Base-by-base conservation (phyloP, 2,888 invertebrate genomes). In the Hypsopygia costalis region DNA sequence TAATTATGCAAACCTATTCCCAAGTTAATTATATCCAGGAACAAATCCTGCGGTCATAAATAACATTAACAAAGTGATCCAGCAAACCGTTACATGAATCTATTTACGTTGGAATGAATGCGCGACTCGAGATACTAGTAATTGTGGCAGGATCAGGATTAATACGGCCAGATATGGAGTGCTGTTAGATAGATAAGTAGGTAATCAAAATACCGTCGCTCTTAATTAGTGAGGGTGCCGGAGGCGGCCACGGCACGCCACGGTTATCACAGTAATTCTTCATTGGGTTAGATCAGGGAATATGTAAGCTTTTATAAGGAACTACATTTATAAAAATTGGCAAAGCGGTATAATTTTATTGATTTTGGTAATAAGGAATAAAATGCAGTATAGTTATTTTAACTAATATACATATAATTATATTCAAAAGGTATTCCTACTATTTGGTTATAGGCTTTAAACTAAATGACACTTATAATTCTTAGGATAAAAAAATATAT, bases 171-270 rank as follows among this genome's bases (percentile, higher is more conserved):
- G 76, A 77, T 76, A 71, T 47, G 47, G 49, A 63, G 64, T 69
- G 64, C 72, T 73, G 77, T 79, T 77, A 69, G 54, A 52, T 56
- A 60, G 72, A 77, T 81, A 83, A 85, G 70, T 71, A 81, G 75
- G 77, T 75, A 79, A 83, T 82, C 78, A 80, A 81, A 80, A 81
- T 81, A 64, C 81, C 76, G 83, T 83, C 82, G 75, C 70, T 82
- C 75, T 78, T 81, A 76, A 82, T 83, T 82, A 81, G 62, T 51
- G 38, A 59, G 67, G 72, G 69, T 72, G 71, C 69, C 62, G 62
- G 56, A 57, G 69, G 59, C 65, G 62, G 55, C 55, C 41, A 12
- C 29, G 27, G 32, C 22, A 27, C n/a, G n/a, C n/a, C n/a, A n/a
- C n/a, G n/a, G n/a, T 36, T 41, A 37, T 34, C 32, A 22, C 3